These are phyloP conservation scores for Hypothenemus hampei DNA, from an alignment of 1,140 invertebrate genomes.

Conservation along the genomic window DNA sequence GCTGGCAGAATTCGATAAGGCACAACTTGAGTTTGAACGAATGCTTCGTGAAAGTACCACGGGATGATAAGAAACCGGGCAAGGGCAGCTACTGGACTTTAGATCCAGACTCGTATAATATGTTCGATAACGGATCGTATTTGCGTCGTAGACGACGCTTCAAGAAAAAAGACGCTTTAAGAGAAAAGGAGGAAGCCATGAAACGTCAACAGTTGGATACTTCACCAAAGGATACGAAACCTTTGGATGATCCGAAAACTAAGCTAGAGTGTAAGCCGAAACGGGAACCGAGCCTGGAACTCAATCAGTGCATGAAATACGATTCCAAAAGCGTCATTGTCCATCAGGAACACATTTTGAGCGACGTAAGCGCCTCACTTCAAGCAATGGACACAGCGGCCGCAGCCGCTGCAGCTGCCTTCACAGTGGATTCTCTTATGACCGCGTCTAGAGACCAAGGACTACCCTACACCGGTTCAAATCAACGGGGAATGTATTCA, in stretches of 20 bases:
- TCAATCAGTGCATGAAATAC: conserved; percentile 45
- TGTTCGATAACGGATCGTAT: conserved; percentile 98
- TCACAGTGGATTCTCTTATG: conserved; percentile 54
- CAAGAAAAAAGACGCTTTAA: conserved; percentile 91
- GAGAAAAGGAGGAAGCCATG: conserved; percentile 81
- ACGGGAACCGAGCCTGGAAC: conserved; percentile 57
- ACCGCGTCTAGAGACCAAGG: conserved; percentile 41
- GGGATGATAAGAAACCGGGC: conserved; percentile 89
- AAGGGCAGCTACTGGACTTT: conserved; percentile 98
- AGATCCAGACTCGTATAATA: conserved; percentile 94
- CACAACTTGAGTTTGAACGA: conserved; percentile 98
- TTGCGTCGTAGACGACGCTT: conserved; percentile 85
- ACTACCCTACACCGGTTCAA: conserved; percentile 46
- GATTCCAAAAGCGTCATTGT: conserved; percentile 44
- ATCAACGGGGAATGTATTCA: conserved; percentile 46
- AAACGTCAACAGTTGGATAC: conserved; percentile 64
- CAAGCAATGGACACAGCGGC: conserved; percentile 47
- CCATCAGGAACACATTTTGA: conserved; percentile 49
- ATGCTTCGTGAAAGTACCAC: conserved; percentile 94
- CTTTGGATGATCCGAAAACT: conserved; percentile 47
- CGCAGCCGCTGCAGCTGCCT: conserved; percentile 45
- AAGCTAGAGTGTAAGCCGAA: conserved; percentile 59
- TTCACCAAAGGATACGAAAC: conserved; percentile 47
- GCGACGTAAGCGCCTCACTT: conserved; percentile 45
- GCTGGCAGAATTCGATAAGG: conserved; percentile 93